phyloP scores from a whole-genome alignment of 2,888 invertebrate genomes.

The Drosophila recens region DNA sequence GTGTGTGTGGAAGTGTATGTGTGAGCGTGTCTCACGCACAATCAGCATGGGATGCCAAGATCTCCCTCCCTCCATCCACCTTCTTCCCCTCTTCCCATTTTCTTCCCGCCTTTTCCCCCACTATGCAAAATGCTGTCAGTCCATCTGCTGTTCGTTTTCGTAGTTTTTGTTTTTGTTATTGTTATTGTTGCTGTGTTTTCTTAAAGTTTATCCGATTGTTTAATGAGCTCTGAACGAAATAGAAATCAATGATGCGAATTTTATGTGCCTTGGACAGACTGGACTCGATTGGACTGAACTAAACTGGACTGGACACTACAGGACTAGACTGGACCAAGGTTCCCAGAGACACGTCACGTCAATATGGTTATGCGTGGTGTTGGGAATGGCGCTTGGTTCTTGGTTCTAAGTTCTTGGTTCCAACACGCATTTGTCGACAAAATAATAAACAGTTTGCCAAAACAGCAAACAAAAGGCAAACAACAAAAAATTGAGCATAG shows the following conservation, averaged over 20 bases:
- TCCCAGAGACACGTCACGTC: conserved; percentile 46
- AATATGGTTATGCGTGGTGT: conserved; percentile 61
- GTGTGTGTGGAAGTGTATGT: conserved; percentile 4
- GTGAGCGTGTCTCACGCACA: conserved; percentile 52
- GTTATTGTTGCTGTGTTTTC: conserved; percentile 45
- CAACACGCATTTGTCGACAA: conserved; percentile 62
- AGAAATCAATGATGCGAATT: conserved; percentile 74
- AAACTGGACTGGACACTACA: conserved; percentile 5
- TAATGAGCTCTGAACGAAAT: conserved; percentile 74
- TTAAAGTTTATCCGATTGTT: conserved; percentile 73
- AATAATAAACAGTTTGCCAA: conserved; percentile 64
- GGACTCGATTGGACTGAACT: not conserved
- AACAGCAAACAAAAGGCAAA: conserved; percentile 47
- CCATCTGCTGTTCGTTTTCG: conserved; percentile 40
- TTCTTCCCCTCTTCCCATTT: not conserved
- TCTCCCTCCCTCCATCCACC: not conserved
- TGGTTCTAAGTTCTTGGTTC: not conserved
- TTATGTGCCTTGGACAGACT: conserved; percentile 59
- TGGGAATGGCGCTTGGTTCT: conserved; percentile 9
- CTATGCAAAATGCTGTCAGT: conserved; percentile 42
- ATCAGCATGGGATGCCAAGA: conserved; percentile 49
- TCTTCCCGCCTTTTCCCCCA: not conserved
- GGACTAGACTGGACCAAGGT: not conserved
- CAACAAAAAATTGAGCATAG: not conserved
- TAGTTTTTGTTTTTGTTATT: conserved; percentile 29